Evolutionary conservation across 2,888 invertebrate genomes (phyloP), one percentile per base, ranked within the genome.

Genomic region (Caenorhabditis japonica): DNA sequence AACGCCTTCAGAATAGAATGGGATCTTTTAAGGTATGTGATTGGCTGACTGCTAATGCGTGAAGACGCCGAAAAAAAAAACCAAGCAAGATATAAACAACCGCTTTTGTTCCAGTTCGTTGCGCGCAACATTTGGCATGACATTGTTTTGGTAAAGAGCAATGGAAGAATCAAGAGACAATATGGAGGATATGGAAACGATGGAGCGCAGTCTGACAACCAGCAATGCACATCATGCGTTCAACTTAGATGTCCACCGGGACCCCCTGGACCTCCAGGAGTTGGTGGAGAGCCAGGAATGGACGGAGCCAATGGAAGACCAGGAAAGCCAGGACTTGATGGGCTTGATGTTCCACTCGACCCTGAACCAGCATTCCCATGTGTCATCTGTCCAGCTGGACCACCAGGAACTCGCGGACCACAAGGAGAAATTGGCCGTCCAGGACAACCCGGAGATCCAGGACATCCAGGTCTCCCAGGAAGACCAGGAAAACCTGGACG

Each of bases 281-380:
- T 85, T 30, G 76, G 77, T 33, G 86, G 86, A 55, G 85, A 85
- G 56, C 49, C 73, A 5, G 82, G 82, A 64, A 75, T 78, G 60
- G 82, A 80, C 55, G 82, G 82, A 49, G 72, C 79, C 12, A 60
- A 74, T 10, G 82, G 82, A 49, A 56, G 82, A 64, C 73, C 78
- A 36, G 74, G 85, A 64, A 87, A 87, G 61, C 83, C 86, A 13
- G 87, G 87, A 46, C 78, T 87, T 23, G 87, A 87, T 44, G 87
- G 87, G 1, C 73, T 87, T 23, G 87, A 87, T 61, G 81, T 87
- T 44, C 84, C 86, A 8, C 79, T 86, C 4, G 87, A 87, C 27
- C 85, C 85, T 12, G 87, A 87, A 75, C 87, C 86, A n/a, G 79
- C 82, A 19, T 86, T 85, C 79, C 87, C 87, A 41, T 87, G 86